Evolutionary conservation across 53 echinoderm and acorn worm species (phyloP).

Genomic region (Temnopleurus reevesii): DNA sequence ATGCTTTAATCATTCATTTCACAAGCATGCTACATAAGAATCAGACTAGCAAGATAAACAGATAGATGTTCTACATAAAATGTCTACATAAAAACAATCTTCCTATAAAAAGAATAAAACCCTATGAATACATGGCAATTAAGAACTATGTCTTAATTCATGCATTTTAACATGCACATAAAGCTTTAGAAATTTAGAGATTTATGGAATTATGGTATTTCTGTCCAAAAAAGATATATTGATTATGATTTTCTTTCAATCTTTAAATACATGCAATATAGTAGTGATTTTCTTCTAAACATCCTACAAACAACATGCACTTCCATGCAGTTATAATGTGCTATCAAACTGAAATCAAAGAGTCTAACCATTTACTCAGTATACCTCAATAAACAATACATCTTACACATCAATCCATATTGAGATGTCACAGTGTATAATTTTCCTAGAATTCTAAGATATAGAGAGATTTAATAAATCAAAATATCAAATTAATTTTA

Average conservation of each 20-base stretch:
- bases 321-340: background rate
- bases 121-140: background rate
- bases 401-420: background rate
- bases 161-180: conserved; percentile 19
- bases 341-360: background rate
- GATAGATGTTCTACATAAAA: background rate
- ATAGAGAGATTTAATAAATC: background rate
- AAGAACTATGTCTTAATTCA: background rate
- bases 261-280: background rate
- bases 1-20: background rate
- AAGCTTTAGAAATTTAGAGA: too few species aligned
- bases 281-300: background rate
- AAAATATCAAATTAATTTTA: too few species aligned
- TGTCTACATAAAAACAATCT: background rate
- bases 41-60: background rate
- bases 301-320: background rate
- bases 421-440: background rate
- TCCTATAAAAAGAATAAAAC: background rate
- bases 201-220: background rate
- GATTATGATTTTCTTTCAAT: background rate
- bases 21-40: background rate
- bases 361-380: conserved; percentile 32
- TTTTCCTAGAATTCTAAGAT: background rate
- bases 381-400: background rate
- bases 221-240: background rate